Evolutionary conservation across 35 echinoderm and acorn worm species (phyloP), one percentile per base, ranked within the genome.

Genomic region (Holothuria glaberrima): DNA sequence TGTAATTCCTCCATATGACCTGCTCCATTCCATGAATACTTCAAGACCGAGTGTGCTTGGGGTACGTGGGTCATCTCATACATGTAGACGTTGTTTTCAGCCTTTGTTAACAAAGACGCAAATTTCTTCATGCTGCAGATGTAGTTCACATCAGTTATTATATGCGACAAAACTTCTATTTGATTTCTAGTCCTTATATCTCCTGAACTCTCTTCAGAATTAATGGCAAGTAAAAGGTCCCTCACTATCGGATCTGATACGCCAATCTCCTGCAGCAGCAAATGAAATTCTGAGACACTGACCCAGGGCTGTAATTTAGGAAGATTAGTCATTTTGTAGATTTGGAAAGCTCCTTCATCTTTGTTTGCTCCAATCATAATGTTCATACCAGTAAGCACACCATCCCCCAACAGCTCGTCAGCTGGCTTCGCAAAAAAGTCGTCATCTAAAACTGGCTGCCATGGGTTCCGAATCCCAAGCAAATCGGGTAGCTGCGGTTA

Each of bases 1-100:
- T 87, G 34, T 20, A 87, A 50, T 22, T 87, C 85, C n/a, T 87
- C 85, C 60, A 87, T 69, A 29, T 69, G n/a, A 12, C 85, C 85
- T n/a, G 66, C 85, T 12, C 85, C 58, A 28, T 60, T 29, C 85
- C 85, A 87, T n/a, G 20, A 20, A 48, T 34, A 87, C 13, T 46
- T 44, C 35, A 87, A 29, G 21, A 84, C 80, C 27, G 80, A 19
- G 20, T 67, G 20, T 30, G 60, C 35, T 5, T 46, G 61, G 21
- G 85, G 85, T 17, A 34, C 85, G 45, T 87, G 85, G 20, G 63
- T 48, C 35, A 87, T 68, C 26, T 46, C 31, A 59, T 87, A 87
- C 85, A 69, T 44, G 36, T 87, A 87, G 36, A 87, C 85, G 22
- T 71, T 44, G 65, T 50, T 68, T 3, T 62, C 85, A 70, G 85